Evolutionary conservation across 2,797 vertebrate genomes (phyloP).

Genomic region (Helicolenus hilgendorfi): DNA sequence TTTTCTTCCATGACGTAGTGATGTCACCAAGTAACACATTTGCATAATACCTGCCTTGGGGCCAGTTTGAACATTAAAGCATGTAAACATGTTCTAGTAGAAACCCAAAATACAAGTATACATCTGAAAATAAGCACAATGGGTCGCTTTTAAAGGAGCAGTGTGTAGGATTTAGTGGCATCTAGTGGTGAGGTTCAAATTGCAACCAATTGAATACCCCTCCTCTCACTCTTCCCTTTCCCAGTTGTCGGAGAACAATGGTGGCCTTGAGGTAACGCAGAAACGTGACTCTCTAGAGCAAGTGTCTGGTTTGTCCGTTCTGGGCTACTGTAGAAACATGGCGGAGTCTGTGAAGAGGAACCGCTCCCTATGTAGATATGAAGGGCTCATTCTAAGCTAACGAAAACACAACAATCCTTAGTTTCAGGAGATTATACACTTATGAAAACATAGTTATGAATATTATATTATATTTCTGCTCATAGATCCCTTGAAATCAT

Average conservation of each 20-base stretch:
- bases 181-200: background rate
- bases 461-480: background rate
- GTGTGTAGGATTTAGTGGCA: background rate
- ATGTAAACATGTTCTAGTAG: no score
- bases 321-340: background rate
- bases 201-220: background rate
- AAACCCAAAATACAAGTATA: no score
- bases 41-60: no score
- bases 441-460: background rate
- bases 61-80: no score
- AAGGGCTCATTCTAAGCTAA: no score
- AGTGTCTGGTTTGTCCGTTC: background rate
- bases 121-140: no score
- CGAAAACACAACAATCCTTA: no score
- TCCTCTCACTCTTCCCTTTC: background rate
- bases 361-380: background rate
- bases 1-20: no score
- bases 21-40: no score
- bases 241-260: background rate
- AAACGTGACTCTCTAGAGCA: background rate
- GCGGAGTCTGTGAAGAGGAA: background rate
- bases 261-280: background rate
- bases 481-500: background rate
- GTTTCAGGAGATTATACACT: no score
- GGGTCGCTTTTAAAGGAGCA: background rate